Conservation (phyloP, 2,888 invertebrate genomes). For the Drosophila nr. medialis region DNA sequence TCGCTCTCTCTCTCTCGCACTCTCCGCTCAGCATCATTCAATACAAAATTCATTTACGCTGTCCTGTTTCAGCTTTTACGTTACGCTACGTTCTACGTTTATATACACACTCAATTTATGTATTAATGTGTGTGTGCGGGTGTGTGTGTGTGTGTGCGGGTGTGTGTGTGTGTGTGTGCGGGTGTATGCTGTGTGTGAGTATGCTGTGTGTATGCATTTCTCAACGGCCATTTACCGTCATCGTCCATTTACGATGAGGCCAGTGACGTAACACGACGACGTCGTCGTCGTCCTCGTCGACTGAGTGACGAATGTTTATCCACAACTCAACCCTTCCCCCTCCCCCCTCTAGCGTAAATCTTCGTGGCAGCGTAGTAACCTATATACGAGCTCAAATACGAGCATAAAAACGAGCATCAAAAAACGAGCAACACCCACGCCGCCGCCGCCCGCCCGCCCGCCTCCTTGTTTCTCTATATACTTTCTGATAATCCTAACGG, state of each 20-base stretch:
- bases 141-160: slow-evolving; percentile 8
- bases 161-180: slow-evolving; percentile 10
- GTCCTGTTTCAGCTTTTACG: slow-evolving; percentile 76
- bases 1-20: slow-evolving; percentile 13
- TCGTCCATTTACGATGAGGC: slow-evolving; percentile 54
- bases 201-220: slow-evolving; percentile 20
- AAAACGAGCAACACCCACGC: slow-evolving; percentile 40
- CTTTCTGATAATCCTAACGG: neutral
- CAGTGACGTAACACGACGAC: slow-evolving; percentile 64
- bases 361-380: slow-evolving; percentile 75
- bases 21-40: slow-evolving; percentile 65
- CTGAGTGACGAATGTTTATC: slow-evolving; percentile 67
- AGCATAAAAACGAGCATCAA: slow-evolving; percentile 1
- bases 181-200: slow-evolving; percentile 11
- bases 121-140: slow-evolving; percentile 8
- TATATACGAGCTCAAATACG: slow-evolving; percentile 61
- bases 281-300: slow-evolving; percentile 33
- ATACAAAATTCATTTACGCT: slow-evolving; percentile 79
- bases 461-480: neutral
- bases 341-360: slow-evolving; percentile 74
- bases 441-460: neutral
- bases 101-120: slow-evolving; percentile 49
- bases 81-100: slow-evolving; percentile 78
- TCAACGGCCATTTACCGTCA: slow-evolving; percentile 57
- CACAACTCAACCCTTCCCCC: slow-evolving; percentile 2